Conservation (phyloP, 2,888 invertebrate species). For the Apocheima hispidaria region DNA sequence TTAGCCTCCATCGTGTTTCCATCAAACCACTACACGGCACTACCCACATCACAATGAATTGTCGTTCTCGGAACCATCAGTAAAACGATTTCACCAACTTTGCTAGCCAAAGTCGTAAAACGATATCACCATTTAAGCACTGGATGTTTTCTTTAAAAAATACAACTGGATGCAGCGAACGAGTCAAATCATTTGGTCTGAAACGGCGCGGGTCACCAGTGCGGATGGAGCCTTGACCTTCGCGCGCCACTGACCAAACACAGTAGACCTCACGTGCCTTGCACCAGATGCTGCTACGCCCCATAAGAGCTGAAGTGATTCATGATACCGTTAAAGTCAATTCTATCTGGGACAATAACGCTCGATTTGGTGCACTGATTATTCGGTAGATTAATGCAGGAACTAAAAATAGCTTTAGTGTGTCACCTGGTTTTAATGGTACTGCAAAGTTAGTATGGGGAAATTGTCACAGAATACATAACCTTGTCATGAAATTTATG, state of each 20-base stretch:
- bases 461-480: constrained; percentile 5
- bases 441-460: background rate
- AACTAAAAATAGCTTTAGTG: constrained; percentile 16
- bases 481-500: constrained; percentile 21
- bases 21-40: constrained; percentile 36
- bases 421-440: constrained; percentile 4
- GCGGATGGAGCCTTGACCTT: constrained; percentile 79
- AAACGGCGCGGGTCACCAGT: constrained; percentile 60
- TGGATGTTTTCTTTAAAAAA: constrained; percentile 28
- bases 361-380: constrained; percentile 33
- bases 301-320: constrained; percentile 63
- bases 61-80: constrained; percentile 47
- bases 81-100: constrained; percentile 70
- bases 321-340: constrained; percentile 47
- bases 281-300: constrained; percentile 71
- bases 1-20: constrained; percentile 58
- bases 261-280: constrained; percentile 67
- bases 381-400: constrained; percentile 25
- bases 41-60: constrained; percentile 36
- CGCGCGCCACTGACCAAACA: constrained; percentile 76
- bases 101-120: constrained; percentile 70
- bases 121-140: constrained; percentile 41
- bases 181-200: constrained; percentile 43
- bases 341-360: constrained; percentile 45
- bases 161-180: constrained; percentile 50